These are phyloP conservation scores for Carassius carassius DNA, from an alignment of 2,113 vertebrate genomes.

Conservation along the genomic window DNA sequence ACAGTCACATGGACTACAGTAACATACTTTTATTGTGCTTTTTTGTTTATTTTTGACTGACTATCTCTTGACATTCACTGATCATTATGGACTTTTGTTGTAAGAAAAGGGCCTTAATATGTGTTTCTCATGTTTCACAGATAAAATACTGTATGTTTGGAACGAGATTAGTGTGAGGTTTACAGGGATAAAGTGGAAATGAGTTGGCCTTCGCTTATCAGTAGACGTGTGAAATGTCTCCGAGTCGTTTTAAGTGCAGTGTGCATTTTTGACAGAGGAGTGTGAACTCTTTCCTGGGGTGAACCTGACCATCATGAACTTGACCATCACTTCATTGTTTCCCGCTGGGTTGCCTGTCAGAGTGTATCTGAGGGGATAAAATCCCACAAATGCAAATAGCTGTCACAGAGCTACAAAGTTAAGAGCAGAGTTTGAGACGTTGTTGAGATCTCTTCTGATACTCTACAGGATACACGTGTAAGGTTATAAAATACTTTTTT, in stretches of 20 bases:
- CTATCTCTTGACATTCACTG: not conserved
- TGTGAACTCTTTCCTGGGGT: constrained; percentile 61
- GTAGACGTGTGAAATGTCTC: constrained; percentile 72
- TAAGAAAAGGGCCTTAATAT: too few relatives aligned
- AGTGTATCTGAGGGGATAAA: not conserved
- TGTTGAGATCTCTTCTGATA: not conserved
- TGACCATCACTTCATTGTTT: not conserved
- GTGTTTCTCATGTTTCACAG: not conserved
- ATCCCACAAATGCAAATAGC: not conserved
- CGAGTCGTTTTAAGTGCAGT: constrained; percentile 57
- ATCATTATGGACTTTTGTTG: not conserved
- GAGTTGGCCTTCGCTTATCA: constrained; percentile 18
- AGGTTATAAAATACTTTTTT: not conserved
- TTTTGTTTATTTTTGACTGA: not conserved
- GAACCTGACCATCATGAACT: not conserved
- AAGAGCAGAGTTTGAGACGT: not conserved
- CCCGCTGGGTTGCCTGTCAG: not conserved
- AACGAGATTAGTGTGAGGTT: not conserved
- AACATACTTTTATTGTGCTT: too few relatives aligned
- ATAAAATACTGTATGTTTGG: not conserved
- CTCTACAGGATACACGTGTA: not conserved
- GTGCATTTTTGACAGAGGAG: constrained; percentile 50
- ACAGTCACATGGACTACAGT: too few relatives aligned
- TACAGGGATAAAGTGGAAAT: not conserved
- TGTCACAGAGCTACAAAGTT: not conserved